Conservation (phyloP, 2,888 invertebrate genomes). For the Orthosia incerta region DNA sequence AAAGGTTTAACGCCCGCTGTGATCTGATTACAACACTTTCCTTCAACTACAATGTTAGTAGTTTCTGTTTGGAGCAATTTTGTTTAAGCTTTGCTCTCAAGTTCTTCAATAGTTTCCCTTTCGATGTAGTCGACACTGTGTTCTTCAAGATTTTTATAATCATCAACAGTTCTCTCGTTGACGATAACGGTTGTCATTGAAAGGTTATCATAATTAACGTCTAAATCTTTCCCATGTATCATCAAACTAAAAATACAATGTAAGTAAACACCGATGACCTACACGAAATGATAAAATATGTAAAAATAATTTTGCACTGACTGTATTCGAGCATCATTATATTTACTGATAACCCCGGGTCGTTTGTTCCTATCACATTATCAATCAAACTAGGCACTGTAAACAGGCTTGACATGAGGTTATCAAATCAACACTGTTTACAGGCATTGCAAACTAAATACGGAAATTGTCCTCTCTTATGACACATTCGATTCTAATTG, state of each 20-base stretch:
- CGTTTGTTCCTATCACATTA: slow-evolving; percentile 77
- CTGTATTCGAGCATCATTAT: slow-evolving; percentile 66
- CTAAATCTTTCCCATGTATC: slow-evolving; percentile 31
- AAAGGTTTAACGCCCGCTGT: slow-evolving; percentile 30
- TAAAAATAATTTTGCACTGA: slow-evolving; percentile 65
- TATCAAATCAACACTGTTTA: slow-evolving; percentile 77
- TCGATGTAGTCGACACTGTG: background rate
- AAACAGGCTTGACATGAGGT: slow-evolving; percentile 79
- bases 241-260: slow-evolving; percentile 61
- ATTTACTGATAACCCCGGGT: slow-evolving; percentile 79
- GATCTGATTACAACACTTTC: slow-evolving; percentile 45
- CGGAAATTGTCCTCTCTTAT: slow-evolving; percentile 75
- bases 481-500: slow-evolving; percentile 66
- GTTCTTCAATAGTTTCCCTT: slow-evolving; percentile 4
- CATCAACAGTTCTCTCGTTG: background rate
- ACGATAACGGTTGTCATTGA: slow-evolving; percentile 50
- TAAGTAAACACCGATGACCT: slow-evolving; percentile 65
- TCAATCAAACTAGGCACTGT: slow-evolving; percentile 85
- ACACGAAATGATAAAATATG: slow-evolving; percentile 50
- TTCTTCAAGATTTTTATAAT: slow-evolving; percentile 1
- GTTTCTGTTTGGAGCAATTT: slow-evolving; percentile 16
- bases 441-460: slow-evolving; percentile 69
- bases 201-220: slow-evolving; percentile 51
- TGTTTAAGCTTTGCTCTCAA: background rate
- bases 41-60: slow-evolving; percentile 13